Conservation (phyloP, 1,140 invertebrate species). For the Orius laevigatus region DNA sequence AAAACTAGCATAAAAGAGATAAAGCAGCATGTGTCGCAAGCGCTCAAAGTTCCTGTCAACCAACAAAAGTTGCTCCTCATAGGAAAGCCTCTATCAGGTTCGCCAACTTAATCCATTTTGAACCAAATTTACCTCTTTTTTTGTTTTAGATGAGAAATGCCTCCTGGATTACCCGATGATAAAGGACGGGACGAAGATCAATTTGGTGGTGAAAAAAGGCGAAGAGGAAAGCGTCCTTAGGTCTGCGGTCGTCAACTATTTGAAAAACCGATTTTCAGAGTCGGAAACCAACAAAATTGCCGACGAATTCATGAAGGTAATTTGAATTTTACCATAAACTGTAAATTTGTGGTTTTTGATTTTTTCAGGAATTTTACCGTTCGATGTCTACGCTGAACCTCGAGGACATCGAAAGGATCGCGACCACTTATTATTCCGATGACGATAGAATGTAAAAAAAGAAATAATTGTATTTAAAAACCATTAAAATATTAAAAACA, state of each 20-base stretch:
- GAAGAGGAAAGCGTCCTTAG: conserved; percentile 15
- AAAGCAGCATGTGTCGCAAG: conserved; percentile 19
- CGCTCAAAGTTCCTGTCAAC: conserved; percentile 20
- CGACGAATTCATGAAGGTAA: conserved; percentile 22
- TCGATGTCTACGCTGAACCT: conserved; percentile 19
- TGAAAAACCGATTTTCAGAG: conserved; percentile 17
- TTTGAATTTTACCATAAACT: background rate
- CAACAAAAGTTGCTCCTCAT: conserved; percentile 21
- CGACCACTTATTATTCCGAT: conserved; percentile 17
- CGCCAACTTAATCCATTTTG: background rate
- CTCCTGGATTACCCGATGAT: conserved; percentile 21
- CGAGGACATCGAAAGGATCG: conserved; percentile 22
- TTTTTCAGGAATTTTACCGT: conserved; percentile 20
- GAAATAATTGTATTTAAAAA: too few relatives aligned
- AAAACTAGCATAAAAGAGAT: conserved; percentile 19
- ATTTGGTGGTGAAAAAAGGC: conserved; percentile 19
- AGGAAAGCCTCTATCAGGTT: conserved; percentile 21
- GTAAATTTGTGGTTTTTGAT: background rate
- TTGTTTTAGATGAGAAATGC: conserved; percentile 20
- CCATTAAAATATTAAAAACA: too few relatives aligned
- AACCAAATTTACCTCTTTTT: background rate
- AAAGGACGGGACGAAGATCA: conserved; percentile 21
- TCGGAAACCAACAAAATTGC: conserved; percentile 19
- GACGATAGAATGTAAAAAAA: conserved; percentile 9
- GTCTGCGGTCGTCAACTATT: conserved; percentile 18